A percentile compares a stretch with the other conserved stretches of the same genome.
phyloP scores from a whole-genome alignment of 2,797 vertebrate genomes.

The Argyrosomus regius region DNA sequence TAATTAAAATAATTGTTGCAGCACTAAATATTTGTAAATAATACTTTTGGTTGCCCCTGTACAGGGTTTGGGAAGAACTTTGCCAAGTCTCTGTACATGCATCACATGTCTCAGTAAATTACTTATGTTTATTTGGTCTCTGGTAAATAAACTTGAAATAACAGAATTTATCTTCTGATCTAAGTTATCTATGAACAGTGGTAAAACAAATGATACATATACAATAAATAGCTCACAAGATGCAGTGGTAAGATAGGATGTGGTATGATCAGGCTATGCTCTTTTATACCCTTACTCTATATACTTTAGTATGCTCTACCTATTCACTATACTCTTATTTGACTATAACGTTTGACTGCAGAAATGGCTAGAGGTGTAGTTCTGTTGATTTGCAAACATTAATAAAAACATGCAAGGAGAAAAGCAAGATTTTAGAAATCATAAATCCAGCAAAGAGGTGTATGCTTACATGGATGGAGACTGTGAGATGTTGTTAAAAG shows the following conservation, averaged over 20 bases:
- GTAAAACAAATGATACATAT: background rate
- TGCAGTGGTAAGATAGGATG: background rate
- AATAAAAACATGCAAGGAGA: background rate
- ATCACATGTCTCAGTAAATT: background rate
- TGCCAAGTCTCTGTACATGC: background rate
- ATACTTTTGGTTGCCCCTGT: background rate
- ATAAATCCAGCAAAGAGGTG: background rate
- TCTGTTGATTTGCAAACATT: background rate
- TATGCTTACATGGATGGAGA: background rate
- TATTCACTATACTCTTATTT: too few species aligned
- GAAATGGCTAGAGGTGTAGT: background rate
- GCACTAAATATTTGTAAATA: background rate
- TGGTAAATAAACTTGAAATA: background rate
- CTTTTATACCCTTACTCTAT: too few species aligned
- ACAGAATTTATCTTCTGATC: background rate
- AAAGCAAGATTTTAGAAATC: slow-evolving; percentile 14
- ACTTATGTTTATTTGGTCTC: background rate
- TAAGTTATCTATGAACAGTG: background rate
- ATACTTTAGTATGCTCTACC: too few species aligned
- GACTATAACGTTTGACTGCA: background rate
- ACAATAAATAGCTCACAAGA: background rate
- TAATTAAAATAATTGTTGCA: background rate
- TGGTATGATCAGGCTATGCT: background rate
- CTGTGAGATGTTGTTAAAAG: background rate
- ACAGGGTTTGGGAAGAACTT: background rate